Conservation (phyloP, 2,113 vertebrate species). For the Rhea pennata region DNA sequence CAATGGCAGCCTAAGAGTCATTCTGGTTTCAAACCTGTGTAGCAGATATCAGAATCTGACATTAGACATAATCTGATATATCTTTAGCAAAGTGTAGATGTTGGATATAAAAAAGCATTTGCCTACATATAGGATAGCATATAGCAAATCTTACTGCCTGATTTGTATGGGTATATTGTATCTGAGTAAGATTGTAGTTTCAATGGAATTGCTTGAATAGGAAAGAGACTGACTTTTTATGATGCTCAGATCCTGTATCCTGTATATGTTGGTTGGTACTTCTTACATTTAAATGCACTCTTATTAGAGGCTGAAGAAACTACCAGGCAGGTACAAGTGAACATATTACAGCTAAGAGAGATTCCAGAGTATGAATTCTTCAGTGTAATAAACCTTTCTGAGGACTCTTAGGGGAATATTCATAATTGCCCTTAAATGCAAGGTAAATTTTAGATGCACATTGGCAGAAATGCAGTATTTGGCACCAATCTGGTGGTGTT, state of each 20-base stretch:
- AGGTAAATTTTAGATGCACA: neutral
- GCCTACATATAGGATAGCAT: neutral
- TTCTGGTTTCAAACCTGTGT: neutral
- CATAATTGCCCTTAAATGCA: neutral
- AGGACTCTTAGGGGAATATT: neutral
- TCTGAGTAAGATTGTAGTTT: neutral
- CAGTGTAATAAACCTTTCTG: neutral
- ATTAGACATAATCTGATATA: neutral
- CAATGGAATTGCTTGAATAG: neutral
- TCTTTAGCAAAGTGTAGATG: neutral
- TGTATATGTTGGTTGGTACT: neutral
- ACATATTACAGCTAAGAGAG: neutral
- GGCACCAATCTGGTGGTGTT: neutral
- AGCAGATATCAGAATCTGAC: neutral
- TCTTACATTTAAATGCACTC: neutral
- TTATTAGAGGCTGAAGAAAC: neutral
- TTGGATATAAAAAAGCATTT: neutral
- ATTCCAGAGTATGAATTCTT: neutral
- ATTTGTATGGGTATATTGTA: neutral
- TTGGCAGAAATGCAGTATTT: neutral
- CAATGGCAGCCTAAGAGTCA: neutral
- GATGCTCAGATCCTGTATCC: neutral
- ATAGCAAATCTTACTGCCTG: neutral
- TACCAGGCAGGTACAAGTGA: neutral
- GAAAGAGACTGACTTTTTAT: neutral